Conservation (phyloP, 2,888 invertebrate genomes). For the Polyploca ridens region DNA sequence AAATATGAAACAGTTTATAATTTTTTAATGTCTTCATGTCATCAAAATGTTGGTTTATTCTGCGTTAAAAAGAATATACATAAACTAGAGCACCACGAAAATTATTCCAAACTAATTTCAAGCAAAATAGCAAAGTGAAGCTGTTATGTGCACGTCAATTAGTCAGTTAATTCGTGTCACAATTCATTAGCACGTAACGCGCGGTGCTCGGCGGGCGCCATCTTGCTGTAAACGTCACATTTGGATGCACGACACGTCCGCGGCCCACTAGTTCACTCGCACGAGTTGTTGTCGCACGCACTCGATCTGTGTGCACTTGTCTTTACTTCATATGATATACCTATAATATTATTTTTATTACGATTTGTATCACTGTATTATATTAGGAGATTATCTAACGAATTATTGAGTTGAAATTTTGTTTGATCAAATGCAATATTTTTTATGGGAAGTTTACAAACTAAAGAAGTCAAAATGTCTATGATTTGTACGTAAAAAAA, state of each 20-base stretch:
- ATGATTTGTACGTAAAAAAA: no score
- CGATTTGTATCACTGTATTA: background rate
- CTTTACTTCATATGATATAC: background rate
- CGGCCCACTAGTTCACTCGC: conserved; percentile 30
- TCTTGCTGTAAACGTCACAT: conserved; percentile 60
- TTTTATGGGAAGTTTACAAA: no score
- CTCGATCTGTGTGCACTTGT: background rate
- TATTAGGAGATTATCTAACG: no score
- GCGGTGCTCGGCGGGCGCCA: conserved; percentile 36
- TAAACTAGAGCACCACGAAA: background rate
- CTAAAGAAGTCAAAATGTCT: no score
- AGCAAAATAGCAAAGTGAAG: conserved; percentile 23
- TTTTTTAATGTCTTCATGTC: no score
- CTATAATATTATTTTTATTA: background rate
- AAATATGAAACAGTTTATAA: no score
- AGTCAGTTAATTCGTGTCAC: conserved; percentile 50
- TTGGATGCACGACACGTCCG: conserved; percentile 69
- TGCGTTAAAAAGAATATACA: background rate
- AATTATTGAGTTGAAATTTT: no score
- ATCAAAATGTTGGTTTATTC: no score
- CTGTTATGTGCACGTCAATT: conserved; percentile 38
- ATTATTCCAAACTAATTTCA: conserved; percentile 12
- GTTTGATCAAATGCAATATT: no score
- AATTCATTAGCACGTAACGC: conserved; percentile 55
- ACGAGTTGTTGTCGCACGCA: conserved; percentile 26